Base-by-base conservation (phyloP, 2,113 vertebrate genomes). In the Lycaon pictus region DNA sequence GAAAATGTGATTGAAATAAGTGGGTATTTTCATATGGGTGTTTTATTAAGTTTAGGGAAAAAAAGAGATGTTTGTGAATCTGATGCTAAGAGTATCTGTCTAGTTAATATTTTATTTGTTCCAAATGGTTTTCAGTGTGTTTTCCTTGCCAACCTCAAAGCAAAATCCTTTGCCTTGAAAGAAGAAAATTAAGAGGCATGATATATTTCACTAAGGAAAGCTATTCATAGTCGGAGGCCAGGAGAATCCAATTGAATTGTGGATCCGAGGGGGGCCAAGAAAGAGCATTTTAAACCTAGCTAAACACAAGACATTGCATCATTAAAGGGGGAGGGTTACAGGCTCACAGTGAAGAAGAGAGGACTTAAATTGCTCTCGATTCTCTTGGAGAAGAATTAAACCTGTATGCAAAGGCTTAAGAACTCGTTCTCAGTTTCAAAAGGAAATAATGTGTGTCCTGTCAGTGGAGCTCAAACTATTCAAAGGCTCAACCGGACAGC, bases 351-450 rank as follows among this genome's bases (percentile, higher is more conserved):
- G 15, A 60, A 9, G 71, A 91, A 69, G 56, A 89, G 90, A 81
- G 7, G 29, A 58, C 25, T 37, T 79, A 81, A 88, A 8, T 48
- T 93, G 56, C 74, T 94, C 91, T 93, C 0, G 0, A 32, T 92
- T 98, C 79, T 93, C 76, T 97, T 82, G 79, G 27, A 97, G 97
- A 97, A 95, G 80, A 43, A 91, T 71, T 71, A 16, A 97, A 93
- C 16, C 0, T 53, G 29, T 3, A 12, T 53, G 27, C 72, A 86
- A 81, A 76, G 85, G 48, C 74, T 17, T 29, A 48, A 95, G 76
- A 55, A 37, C 20, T 74, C 25, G 58, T 71, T 81, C 97, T 65
- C 65, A 7, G 60, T 96, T 90, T 79, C 79, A 55, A 62, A 96
- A 72, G 67, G 80, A 81, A 93, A 37, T 96, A 77, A 95, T n/a